phyloP scores from a whole-genome alignment of 2,888 invertebrate species.

The Corbicula japonica region DNA sequence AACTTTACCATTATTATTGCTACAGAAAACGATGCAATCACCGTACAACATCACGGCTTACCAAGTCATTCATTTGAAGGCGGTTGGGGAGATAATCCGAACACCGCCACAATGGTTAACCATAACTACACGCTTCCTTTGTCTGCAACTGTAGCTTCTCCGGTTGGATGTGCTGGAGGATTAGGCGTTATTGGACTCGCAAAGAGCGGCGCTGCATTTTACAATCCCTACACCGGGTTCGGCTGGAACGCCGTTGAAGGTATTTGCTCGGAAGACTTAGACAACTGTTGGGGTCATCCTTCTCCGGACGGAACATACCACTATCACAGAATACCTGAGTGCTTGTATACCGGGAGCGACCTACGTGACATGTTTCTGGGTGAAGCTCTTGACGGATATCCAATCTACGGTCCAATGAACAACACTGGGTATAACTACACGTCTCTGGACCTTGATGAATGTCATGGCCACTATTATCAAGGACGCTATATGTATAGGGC shows the following conservation, averaged over 20 bases:
- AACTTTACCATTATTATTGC: conserved; percentile 19
- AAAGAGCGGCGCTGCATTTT: conserved; percentile 53
- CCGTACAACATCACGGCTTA: conserved; percentile 26
- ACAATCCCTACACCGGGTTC: conserved; percentile 50
- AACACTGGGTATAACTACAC: conserved; percentile 19
- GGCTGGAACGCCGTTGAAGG: conserved; percentile 63
- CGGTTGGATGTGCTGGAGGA: conserved; percentile 47
- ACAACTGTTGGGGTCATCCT: conserved; percentile 59
- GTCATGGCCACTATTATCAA: conserved; percentile 44
- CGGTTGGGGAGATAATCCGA: conserved; percentile 46
- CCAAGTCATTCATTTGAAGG: conserved; percentile 45
- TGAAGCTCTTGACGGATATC: conserved; percentile 57
- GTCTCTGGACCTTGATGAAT: conserved; percentile 42
- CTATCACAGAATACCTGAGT: conserved; percentile 58
- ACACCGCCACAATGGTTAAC: conserved; percentile 40
- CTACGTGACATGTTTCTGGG: conserved; percentile 56
- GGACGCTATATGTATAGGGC: conserved; percentile 46
- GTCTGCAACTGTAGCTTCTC: conserved; percentile 15
- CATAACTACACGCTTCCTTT: conserved; percentile 42
- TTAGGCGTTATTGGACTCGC: conserved; percentile 58
- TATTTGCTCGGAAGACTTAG: conserved; percentile 50
- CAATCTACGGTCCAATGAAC: conserved; percentile 53
- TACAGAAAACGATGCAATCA: conserved; percentile 13
- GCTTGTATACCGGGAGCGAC: conserved; percentile 40
- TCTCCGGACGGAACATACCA: conserved; percentile 46